Base-by-base conservation (phyloP, 2,113 vertebrate genomes). In the Ardeotis arabs region DNA sequence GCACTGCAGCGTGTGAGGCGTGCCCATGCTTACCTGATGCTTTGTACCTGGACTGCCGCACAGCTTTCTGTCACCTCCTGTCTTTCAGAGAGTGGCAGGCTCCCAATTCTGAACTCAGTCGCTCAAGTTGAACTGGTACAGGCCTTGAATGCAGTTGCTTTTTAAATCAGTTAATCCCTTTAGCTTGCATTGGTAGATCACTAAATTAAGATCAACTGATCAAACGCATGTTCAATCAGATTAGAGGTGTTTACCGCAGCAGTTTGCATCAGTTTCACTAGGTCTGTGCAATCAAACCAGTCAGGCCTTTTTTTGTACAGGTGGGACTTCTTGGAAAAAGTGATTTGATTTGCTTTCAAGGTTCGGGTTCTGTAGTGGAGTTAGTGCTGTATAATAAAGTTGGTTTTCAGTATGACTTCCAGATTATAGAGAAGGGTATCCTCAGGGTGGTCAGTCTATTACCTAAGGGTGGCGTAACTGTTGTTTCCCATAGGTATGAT, bases 131-230 rank as follows among this genome's bases (percentile, higher is more conserved):
- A 6, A 93, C 39, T 84, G 68, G 76, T 88, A 75, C 86, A 87
- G 85, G 35, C 56, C 76, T 86, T 93, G 67, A 78, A 81, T 1
- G 9, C 44, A 84, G 94, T 14, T 92, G 80, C 64, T 91, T 92
- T 92, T 76, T 79, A 95, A 92, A 89, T 89, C 66, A 12, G 79
- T 84, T 96, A 94, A 96, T 96, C 92, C 66, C 86, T 87, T 95
- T 72, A 84, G 64, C 64, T 89, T 62, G 56, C 56, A 37, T 62
- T 95, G 58, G 77, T 89, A 82, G 87, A 87, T 87, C 83, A 31
- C 56, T 39, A 83, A 84, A 59, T 95, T 94, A 68, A 94, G 88
- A 92, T 92, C n/a, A 59, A 90, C 82, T 41, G 75, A 81, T 92
- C 39, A 74, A 66, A 74, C 55, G n/a, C 16, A 19, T 11, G 58